Conservation (phyloP, 2,888 invertebrate species). For the Amorpha juglandis region DNA sequence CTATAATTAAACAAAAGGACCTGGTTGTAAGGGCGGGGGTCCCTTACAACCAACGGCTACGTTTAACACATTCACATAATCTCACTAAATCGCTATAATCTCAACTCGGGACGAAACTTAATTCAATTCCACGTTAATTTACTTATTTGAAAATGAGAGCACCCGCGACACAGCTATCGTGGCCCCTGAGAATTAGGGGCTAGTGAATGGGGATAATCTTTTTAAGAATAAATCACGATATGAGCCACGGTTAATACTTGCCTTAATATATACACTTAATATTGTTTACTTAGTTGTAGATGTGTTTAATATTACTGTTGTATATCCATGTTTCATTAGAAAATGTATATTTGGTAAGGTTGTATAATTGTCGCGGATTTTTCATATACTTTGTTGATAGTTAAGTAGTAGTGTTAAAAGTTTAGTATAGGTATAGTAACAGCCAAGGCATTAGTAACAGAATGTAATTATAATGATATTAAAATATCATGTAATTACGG, state of each 20-base stretch:
- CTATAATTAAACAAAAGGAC: conserved; percentile 77
- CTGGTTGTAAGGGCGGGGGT: too few relatives aligned
- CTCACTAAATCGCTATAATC: conserved; percentile 79
- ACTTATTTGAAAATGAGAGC: conserved; percentile 77
- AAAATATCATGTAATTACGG: too few relatives aligned
- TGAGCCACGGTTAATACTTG: conserved; percentile 36
- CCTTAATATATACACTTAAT: background rate
- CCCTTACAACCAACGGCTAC: conserved; percentile 71
- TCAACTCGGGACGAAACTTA: conserved; percentile 72
- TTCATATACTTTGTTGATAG: too few relatives aligned
- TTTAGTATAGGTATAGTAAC: too few relatives aligned
- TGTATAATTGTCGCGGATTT: too few relatives aligned
- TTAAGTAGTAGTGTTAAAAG: too few relatives aligned
- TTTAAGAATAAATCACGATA: conserved; percentile 66
- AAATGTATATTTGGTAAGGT: too few relatives aligned
- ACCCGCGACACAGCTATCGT: conserved; percentile 62
- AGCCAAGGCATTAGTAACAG: too few relatives aligned
- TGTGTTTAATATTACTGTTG: background rate
- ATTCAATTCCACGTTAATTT: conserved; percentile 81
- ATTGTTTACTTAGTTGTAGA: background rate
- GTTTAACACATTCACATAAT: conserved; percentile 81
- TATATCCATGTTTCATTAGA: background rate
- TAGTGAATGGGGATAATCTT: conserved; percentile 68
- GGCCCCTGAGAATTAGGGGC: conserved; percentile 60
- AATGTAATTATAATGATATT: too few relatives aligned